These are phyloP conservation scores for Fukomys damarensis DNA, from an alignment of 2,113 vertebrate species.

Conservation along the genomic window DNA sequence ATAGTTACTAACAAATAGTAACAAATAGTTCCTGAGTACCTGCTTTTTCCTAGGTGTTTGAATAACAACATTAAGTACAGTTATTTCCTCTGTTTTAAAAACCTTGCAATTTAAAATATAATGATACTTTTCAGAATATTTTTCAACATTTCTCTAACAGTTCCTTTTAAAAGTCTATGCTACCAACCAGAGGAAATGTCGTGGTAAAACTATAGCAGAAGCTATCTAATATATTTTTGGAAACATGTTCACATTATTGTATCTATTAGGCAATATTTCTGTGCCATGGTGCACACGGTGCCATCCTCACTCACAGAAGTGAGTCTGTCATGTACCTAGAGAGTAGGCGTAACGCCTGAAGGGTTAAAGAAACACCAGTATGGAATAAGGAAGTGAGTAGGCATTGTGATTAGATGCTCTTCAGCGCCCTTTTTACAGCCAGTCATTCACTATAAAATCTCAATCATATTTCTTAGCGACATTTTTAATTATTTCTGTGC, in stretches of 20 bases:
- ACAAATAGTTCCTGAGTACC: neutral
- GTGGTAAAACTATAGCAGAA: neutral
- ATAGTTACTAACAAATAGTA: neutral
- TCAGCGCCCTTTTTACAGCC: constrained; percentile 48
- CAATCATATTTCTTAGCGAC: neutral
- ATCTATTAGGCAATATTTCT: constrained; percentile 60
- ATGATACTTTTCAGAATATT: too few species aligned
- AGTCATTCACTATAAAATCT: constrained; percentile 54
- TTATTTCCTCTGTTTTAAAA: neutral
- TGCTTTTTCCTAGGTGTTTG: neutral
- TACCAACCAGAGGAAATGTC: neutral
- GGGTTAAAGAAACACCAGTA: constrained; percentile 28
- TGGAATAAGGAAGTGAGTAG: constrained; percentile 62
- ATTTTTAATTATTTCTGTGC: neutral
- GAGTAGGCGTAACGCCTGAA: constrained; percentile 66
- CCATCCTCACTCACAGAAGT: constrained; percentile 54
- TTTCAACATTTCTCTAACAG: neutral
- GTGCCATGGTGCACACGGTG: constrained; percentile 71
- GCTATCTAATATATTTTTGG: neutral
- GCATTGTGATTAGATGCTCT: neutral
- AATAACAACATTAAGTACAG: neutral
- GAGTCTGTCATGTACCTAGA: constrained; percentile 63
- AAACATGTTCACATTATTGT: neutral
- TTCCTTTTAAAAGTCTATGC: neutral
- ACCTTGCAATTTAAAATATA: neutral